Evolutionary conservation across 2,797 vertebrate genomes (phyloP).

Genomic region (Babyrousa celebensis): DNA sequence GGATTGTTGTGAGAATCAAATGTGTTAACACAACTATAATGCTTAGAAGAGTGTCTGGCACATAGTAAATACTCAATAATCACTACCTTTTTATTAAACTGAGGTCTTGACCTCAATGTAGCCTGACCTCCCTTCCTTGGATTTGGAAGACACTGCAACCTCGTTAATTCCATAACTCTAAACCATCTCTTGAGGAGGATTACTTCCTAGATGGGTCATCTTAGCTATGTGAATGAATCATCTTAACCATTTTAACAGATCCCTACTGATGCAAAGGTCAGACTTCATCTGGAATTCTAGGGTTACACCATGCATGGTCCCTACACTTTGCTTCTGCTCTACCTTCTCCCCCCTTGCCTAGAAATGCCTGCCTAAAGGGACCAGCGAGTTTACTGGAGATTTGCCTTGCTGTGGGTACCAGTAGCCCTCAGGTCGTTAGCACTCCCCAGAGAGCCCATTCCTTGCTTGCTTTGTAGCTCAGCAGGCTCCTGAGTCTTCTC

Average conservation of each 20-base stretch:
- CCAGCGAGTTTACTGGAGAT: not conserved
- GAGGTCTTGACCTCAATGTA: not conserved
- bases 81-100: slow-evolving; percentile 32
- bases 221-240: not conserved
- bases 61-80: slow-evolving; percentile 41
- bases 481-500: not conserved
- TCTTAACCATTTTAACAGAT: slow-evolving; percentile 34
- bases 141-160: not conserved
- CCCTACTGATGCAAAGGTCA: not conserved
- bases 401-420: not conserved
- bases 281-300: not conserved
- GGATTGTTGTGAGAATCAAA: not conserved
- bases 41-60: slow-evolving; percentile 46
- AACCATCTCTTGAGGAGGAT: not conserved
- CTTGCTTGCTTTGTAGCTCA: not conserved
- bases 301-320: not conserved
- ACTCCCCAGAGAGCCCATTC: slow-evolving; percentile 35
- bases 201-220: slow-evolving; percentile 2
- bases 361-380: slow-evolving; percentile 1
- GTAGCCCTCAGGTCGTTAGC: not conserved
- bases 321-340: not conserved
- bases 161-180: slow-evolving; percentile 60
- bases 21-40: not conserved
- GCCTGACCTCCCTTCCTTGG: not conserved
- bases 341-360: not conserved